Conservation (phyloP, 1,140 invertebrate species). For the Drosophila tani region DNA sequence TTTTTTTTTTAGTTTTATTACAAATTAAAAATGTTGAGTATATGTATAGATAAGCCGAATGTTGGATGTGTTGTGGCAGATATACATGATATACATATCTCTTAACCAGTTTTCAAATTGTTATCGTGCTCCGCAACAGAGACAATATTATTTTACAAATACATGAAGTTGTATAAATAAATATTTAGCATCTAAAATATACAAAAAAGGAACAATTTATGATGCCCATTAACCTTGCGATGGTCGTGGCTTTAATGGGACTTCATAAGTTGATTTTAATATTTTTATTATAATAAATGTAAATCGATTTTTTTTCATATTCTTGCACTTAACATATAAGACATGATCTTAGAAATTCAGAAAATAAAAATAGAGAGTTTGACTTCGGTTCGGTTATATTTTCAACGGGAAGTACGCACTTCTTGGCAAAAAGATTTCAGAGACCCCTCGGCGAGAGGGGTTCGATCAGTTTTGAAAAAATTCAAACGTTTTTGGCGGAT, state of each 20-base stretch:
- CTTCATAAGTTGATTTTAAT: constrained; percentile 59
- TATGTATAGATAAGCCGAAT: constrained; percentile 52
- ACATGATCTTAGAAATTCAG: constrained; percentile 59
- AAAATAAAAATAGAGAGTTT: constrained; percentile 54
- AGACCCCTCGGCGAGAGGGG: constrained; percentile 28
- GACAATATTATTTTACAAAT: constrained; percentile 51
- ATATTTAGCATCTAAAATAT: constrained; percentile 74
- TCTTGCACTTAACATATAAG: constrained; percentile 75
- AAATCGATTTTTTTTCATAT: constrained; percentile 78
- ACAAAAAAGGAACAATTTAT: constrained; percentile 83
- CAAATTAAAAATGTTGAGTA: constrained; percentile 63
- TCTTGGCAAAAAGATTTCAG: constrained; percentile 56
- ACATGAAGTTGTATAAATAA: constrained; percentile 66
- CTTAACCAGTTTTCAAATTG: constrained; percentile 56
- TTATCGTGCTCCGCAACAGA: constrained; percentile 22
- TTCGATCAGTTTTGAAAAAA: constrained; percentile 75
- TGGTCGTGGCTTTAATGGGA: constrained; percentile 43
- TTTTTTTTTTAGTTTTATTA: constrained; percentile 56
- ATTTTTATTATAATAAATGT: constrained; percentile 77
- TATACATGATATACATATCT: constrained; percentile 52
- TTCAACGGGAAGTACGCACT: constrained; percentile 71
- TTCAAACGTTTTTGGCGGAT: constrained; percentile 76
- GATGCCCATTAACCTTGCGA: constrained; percentile 45
- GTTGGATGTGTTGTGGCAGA: constrained; percentile 51
- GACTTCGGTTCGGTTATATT: constrained; percentile 38